Base-by-base conservation (phyloP, 2,888 invertebrate species). In the Pelosia muscerda region DNA sequence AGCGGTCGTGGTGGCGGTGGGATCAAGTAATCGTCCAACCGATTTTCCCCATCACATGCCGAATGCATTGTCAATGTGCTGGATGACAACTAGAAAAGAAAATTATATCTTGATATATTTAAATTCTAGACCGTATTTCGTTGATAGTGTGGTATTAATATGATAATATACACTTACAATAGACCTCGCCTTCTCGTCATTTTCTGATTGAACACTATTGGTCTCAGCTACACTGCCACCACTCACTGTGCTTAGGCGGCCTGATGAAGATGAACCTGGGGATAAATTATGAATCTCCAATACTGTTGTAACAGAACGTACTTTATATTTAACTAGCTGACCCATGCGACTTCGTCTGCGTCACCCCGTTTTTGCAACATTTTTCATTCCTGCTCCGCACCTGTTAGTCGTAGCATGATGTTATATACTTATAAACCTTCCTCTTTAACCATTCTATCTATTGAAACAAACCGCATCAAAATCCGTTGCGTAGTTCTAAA, bases 141-240 rank as follows among this genome's bases (percentile, higher is more conserved):
- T 38, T n/a, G 6, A 57, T 11, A 26, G 13, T 2, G 4, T 8
- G 6, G 6, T n/a, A n/a, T n/a, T 9, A 10, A 28, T 15, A 26
- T 54, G 22, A n/a, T 13, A 28, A 1, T 61, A 4, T 23, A 23
- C 63, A 90, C 93, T 93, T 86, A 94, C 94, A 79, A 94, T 91
- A 58, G 95, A 94, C 73, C 94, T 88, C 13, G 94, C 90, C 78
- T 97, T 96, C 66, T 98, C 98, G 74, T 98, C 98, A 65, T 96
- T 96, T 87, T 98, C 98, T 0, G 98, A 98, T 85, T 97, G 97
- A 0, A 97, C 97, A 66, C 98, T 98, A 84, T 97, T 97, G 3
- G 94, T 92, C 82, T 98, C 98, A 0, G 97, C 97, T 0, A 97
- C 95, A 81, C 98, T 98, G 42, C 97, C 96, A 4, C 97, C 97